These are phyloP conservation scores for Amitus sp. DNA, from an alignment of 2,888 invertebrate genomes.

Conservation along the genomic window DNA sequence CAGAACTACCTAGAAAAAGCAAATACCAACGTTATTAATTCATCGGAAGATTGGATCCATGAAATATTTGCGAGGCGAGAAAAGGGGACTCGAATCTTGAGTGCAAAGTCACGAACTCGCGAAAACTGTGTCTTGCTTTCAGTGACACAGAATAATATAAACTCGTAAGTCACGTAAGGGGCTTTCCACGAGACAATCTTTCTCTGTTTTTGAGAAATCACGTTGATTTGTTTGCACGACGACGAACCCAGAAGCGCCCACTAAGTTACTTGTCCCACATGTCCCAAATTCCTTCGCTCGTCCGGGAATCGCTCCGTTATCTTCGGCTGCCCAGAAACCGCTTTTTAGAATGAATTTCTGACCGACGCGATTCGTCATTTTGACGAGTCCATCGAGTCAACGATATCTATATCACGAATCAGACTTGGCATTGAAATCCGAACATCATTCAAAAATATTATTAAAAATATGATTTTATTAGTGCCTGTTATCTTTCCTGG, in stretches of 20 bases:
- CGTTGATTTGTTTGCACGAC: constrained; percentile 47
- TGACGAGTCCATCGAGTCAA: not conserved
- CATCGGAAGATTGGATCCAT: too few species aligned
- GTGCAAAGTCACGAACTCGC: not conserved
- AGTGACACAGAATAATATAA: not conserved
- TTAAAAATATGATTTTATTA: too few species aligned
- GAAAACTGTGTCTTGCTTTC: constrained; percentile 1
- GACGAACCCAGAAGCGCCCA: constrained; percentile 50
- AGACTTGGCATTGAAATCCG: too few species aligned
- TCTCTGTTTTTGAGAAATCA: not conserved
- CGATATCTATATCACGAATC: too few species aligned
- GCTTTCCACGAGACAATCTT: not conserved
- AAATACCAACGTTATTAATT: too few species aligned
- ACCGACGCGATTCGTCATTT: constrained; percentile 12
- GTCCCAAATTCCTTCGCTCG: constrained; percentile 52
- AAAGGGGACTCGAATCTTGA: not conserved
- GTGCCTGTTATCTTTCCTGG: too few species aligned
- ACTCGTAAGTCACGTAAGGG: constrained; percentile 3
- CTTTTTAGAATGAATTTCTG: constrained; percentile 23
- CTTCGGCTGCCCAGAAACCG: constrained; percentile 37
- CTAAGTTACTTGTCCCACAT: constrained; percentile 43
- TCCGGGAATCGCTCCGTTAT: constrained; percentile 53
- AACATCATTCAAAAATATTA: too few species aligned
- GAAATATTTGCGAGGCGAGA: too few species aligned
- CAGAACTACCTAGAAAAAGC: too few species aligned